These are phyloP conservation scores for Gasteruption jaculator DNA, from an alignment of 2,888 invertebrate species.

Conservation along the genomic window DNA sequence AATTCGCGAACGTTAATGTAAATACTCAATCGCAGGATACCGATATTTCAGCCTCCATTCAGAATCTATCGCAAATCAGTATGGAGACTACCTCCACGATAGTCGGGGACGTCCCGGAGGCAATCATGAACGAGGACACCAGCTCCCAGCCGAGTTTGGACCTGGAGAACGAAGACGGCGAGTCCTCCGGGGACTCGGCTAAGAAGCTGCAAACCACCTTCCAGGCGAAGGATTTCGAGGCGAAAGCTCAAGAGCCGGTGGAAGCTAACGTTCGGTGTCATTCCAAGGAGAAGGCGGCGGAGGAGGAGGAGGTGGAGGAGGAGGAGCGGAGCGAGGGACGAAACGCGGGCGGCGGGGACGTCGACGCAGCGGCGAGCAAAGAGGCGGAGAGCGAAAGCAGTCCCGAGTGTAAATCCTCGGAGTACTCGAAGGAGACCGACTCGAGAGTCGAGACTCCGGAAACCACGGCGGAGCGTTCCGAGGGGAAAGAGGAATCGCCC, in stretches of 20 bases:
- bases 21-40: constrained; percentile 26
- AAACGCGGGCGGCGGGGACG: no score
- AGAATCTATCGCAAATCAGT: constrained; percentile 25
- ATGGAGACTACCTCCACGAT: constrained; percentile 22
- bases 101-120: constrained; percentile 39
- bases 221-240: constrained; percentile 45
- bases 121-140: constrained; percentile 48
- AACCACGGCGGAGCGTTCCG: no score
- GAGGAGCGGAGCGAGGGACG: background rate
- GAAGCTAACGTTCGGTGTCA: constrained; percentile 1
- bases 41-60: constrained; percentile 15
- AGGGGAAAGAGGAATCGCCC: no score
- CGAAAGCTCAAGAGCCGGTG: constrained; percentile 5
- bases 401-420: constrained; percentile 3
- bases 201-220: constrained; percentile 46
- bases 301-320: constrained; percentile 5
- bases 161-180: constrained; percentile 37
- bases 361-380: constrained; percentile 8
- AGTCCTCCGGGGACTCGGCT: constrained; percentile 26
- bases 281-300: constrained; percentile 4
- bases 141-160: constrained; percentile 47
- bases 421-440: no score
- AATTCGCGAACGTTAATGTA: constrained; percentile 28
- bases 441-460: no score
- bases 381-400: background rate